Percentiles rank a stretch among this genome's conserved stretches.
Evolutionary conservation across 2,113 vertebrate species (phyloP).

Genomic region (Riparia riparia): DNA sequence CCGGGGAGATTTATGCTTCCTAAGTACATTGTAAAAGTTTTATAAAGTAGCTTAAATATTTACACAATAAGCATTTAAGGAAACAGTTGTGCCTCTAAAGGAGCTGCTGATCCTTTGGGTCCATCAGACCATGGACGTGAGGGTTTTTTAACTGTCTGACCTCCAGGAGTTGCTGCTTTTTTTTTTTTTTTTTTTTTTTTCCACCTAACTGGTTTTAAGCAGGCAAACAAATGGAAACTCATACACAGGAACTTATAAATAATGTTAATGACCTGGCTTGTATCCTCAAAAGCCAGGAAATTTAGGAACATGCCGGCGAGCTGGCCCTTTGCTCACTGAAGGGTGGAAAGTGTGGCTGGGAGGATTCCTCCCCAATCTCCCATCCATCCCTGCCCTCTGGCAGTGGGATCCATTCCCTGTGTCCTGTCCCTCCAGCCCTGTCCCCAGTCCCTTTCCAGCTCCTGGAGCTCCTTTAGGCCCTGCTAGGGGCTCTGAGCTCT

Average conservation of each 20-base stretch:
- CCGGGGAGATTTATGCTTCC: conserved; percentile 30
- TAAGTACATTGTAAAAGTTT: conserved; percentile 57
- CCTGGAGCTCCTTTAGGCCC: not conserved
- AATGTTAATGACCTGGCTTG: conserved; percentile 65
- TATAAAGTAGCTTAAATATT: conserved; percentile 70
- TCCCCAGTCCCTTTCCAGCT: not conserved
- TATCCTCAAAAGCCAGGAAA: conserved; percentile 66
- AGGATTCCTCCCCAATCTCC: not conserved
- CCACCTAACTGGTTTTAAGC: conserved; percentile 48
- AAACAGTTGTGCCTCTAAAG: conserved; percentile 7
- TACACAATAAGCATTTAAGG: conserved; percentile 66
- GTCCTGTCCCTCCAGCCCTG: not conserved
- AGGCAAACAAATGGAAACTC: conserved; percentile 68
- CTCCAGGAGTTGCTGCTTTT: conserved; percentile 34
- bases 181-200: conserved; percentile 20
- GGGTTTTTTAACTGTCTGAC: conserved; percentile 15
- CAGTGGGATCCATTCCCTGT: not conserved
- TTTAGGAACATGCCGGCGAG: not conserved
- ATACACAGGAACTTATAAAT: conserved; percentile 73
- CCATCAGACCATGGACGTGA: not conserved
- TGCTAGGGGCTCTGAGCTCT: fast-evolving
- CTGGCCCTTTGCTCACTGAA: not conserved
- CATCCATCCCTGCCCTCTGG: not conserved
- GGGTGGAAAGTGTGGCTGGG: not conserved
- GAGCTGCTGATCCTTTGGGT: conserved; percentile 38